Base-by-base conservation (phyloP, 2,797 vertebrate genomes). In the Xenops minutus region DNA sequence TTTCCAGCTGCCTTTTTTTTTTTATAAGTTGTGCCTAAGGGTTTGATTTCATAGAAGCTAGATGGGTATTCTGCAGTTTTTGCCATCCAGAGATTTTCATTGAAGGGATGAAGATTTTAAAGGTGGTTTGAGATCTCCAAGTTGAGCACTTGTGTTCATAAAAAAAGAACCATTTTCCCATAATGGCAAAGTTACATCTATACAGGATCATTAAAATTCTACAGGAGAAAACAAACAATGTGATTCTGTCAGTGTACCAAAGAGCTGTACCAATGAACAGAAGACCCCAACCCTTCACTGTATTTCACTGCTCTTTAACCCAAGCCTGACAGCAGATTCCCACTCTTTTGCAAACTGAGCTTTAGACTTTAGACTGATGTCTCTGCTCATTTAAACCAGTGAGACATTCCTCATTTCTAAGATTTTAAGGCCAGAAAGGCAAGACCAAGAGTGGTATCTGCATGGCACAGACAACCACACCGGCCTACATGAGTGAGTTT, bases 1-100 rank as follows among this genome's bases (percentile, higher is more conserved):
- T 64, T 92, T 74, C 39, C 59, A 89, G 46, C 37, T 37, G 21
- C 1, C 12, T 54, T 71, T 29, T 86, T 37, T 61, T 81, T 54
- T 54, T 32, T 32, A 69, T 24, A 37, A 52, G 29, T 54, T 93
- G 74, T 82, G 55, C 87, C 91, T 86, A 73, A 80, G 72, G 56
- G 68, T 71, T 94, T 93, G 69, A 79, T 89, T 93, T 93, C 87
- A 93, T 91, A 93, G 88, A 92, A 89, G 29, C 64, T 76, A 67
- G 55, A 67, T 3, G 34, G 39, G 39, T 52, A 30, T 71, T 88
- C 68, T 84, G 88, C 56, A 80, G 44, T 52, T 94, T 75, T 79
- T 66, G 52, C 51, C 49, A 88, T 30, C 48, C 81, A 77, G 64
- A 72, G 68, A 61, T 51, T 83, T 72, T 34, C 68, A 73, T 36